Base-by-base conservation (phyloP, 2,888 invertebrate species). In the Pollenia angustigena region DNA sequence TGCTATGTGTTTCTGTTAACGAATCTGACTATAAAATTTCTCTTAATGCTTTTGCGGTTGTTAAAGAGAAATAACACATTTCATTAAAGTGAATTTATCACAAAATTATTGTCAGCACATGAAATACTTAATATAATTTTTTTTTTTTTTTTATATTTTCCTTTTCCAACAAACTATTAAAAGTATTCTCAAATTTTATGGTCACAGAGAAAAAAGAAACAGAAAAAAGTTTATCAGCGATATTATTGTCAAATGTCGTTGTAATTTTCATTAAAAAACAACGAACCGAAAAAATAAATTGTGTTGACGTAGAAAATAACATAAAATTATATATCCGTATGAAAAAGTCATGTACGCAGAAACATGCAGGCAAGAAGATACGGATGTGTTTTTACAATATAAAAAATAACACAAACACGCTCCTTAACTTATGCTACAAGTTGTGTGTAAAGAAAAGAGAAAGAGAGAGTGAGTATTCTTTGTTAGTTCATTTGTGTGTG, bases 91-190 rank as follows among this genome's bases (percentile, higher is more conserved):
- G 42, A 78, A 80, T 82, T 64, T 71, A 82, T 79, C 64, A 80
- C 56, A 69, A 80, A 82, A 76, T 83, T 76, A 83, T 86, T 83
- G 76, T 83, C 86, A 80, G 86, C 82, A 80, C 56, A 75, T 82
- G 79, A 60, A 79, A 72, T 44, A 60, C 52, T 72, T 71, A 71
- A 72, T 64, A 80, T 1, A 62, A 64, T 71, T 62, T 71, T 76
- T 56, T 60, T 50, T 1, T 58, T 14, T 50, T 4, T 14, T 3
- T 44, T 46, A 8, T n/a, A 48, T 58, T 2, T 32, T 8, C 12
- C 16, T 23, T n/a, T 60, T n/a, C n/a, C 52, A 14, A 52, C 7
- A 4, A 66, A 48, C 64, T 58, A 66, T 72, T 64, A 81, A 66
- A 74, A 48, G 42, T 79, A 62, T 68, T 64, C 32, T 32, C 56